These are phyloP conservation scores for Brenthis hecate DNA, from an alignment of 2,888 invertebrate species.

Conservation along the genomic window DNA sequence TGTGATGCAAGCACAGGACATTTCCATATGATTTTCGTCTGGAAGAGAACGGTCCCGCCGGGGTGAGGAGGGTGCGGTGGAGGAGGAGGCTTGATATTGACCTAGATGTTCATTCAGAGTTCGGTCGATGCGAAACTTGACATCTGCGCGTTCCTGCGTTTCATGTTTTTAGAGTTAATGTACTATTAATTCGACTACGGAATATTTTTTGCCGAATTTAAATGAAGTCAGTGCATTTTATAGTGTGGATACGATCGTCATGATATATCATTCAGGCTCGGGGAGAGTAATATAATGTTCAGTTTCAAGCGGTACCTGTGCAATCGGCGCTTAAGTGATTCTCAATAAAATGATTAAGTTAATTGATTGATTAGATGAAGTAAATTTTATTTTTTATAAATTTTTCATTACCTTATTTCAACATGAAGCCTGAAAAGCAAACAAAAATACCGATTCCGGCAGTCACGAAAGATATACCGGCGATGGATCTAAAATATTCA, in stretches of 20 bases:
- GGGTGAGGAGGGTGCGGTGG: constrained; percentile 55
- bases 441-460: constrained; percentile 56
- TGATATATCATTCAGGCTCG: constrained; percentile 27
- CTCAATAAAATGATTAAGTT: constrained; percentile 52
- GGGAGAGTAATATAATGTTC: constrained; percentile 60
- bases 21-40: constrained; percentile 64
- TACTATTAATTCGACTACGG: constrained; percentile 54
- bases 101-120: constrained; percentile 82
- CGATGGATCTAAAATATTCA: constrained; percentile 62
- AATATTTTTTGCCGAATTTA: constrained; percentile 51
- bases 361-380: constrained; percentile 42
- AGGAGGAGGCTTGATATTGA: constrained; percentile 79
- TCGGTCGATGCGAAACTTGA: constrained; percentile 82
- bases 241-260: constrained; percentile 12
- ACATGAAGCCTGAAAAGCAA: constrained; percentile 55
- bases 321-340: constrained; percentile 51
- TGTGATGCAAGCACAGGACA: constrained; percentile 44
- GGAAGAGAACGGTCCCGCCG: constrained; percentile 61
- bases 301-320: constrained; percentile 50
- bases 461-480: constrained; percentile 57
- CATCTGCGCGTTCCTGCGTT: constrained; percentile 81
- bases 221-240: constrained; percentile 29
- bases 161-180: constrained; percentile 71
- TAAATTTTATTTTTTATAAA: constrained; percentile 49
- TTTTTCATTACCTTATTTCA: constrained; percentile 45